Base-by-base conservation (phyloP, 2,888 invertebrate species). In the Plebejus argus region DNA sequence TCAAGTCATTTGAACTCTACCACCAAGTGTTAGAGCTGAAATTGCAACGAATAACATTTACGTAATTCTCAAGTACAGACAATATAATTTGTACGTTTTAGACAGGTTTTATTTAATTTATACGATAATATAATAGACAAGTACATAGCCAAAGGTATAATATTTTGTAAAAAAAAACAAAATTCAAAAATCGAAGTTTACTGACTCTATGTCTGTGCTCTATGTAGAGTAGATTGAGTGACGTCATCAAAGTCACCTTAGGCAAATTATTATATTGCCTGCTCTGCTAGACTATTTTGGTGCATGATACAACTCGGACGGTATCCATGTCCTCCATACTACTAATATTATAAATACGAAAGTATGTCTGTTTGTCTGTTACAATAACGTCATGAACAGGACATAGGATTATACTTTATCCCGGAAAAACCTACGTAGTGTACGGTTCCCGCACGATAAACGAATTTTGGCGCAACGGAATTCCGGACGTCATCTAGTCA, bases 61-160 rank as follows among this genome's bases (percentile, higher is more conserved):
- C 66, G 66, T 66, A 66, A 66, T 66, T 33, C 66, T 28, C 66
- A 15, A 66, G 66, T 66, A 28, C 66, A 66, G 66, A 33, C 66
- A 66, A 15, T 28, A 28, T 66, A 66, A 66, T 66, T 66, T 33
- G 66, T 66, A 66, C 66, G 66, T 28, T 66, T 66, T 66, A 28
- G 66, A 66, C 66, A 28, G 28, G 66, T 66, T 66, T 66, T 33
- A 66, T 33, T 28, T 66, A 33, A 28, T 66, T 28, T 66, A 66
- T 66, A 28, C 66, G 15, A 61, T 61, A 66, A 61, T 61, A 61
- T 8, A 39, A 39, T 15, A 49, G n/a, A n/a, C n/a, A n/a, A n/a
- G 15, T 49, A 49, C 49, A 49, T 49, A 49, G 66, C 23, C 15
- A 28, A 66, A 66, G 6, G 1, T 28, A 23, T 12, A 4, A 66